phyloP scores from a whole-genome alignment of 1,140 invertebrate genomes.

The Grapholita molesta region DNA sequence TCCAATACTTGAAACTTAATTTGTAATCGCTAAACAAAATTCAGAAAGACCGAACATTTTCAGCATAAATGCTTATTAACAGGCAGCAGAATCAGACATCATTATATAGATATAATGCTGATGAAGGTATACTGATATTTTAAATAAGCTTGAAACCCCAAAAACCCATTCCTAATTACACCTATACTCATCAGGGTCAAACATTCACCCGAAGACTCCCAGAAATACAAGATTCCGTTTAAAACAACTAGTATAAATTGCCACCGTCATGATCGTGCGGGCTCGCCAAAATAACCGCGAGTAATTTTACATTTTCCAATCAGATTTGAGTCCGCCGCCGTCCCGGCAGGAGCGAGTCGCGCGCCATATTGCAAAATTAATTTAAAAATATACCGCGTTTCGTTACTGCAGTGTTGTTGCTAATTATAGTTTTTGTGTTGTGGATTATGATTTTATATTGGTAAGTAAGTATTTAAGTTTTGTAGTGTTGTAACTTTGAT shows the following conservation, averaged over 20 bases:
- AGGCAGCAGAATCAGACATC: no score
- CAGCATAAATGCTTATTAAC: no score
- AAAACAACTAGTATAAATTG: background rate
- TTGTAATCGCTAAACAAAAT: no score
- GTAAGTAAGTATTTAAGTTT: conserved; percentile 50
- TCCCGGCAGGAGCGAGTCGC: conserved; percentile 15
- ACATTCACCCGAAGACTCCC: background rate
- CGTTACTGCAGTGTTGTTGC: conserved; percentile 30
- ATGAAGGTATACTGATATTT: no score
- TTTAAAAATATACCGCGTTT: conserved; percentile 28
- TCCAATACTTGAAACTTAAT: no score
- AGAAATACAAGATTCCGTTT: background rate
- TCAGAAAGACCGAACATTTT: no score
- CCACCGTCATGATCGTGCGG: background rate
- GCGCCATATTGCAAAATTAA: conserved; percentile 29
- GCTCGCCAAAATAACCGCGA: conserved; percentile 20
- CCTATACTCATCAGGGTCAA: background rate
- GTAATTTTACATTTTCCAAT: conserved; percentile 54
- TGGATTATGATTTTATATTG: conserved; percentile 58
- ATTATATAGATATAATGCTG: no score
- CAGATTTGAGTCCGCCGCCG: background rate
- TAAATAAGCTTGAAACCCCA: no score
- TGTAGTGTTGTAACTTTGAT: conserved; percentile 15
- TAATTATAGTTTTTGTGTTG: conserved; percentile 23
- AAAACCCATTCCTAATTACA: background rate